A percentile compares a stretch with the other conserved stretches of the same genome.
These are phyloP conservation scores for Umimayanthus kanabou DNA, from an alignment of 92 coral and sea anemone species.

Conservation along the genomic window DNA sequence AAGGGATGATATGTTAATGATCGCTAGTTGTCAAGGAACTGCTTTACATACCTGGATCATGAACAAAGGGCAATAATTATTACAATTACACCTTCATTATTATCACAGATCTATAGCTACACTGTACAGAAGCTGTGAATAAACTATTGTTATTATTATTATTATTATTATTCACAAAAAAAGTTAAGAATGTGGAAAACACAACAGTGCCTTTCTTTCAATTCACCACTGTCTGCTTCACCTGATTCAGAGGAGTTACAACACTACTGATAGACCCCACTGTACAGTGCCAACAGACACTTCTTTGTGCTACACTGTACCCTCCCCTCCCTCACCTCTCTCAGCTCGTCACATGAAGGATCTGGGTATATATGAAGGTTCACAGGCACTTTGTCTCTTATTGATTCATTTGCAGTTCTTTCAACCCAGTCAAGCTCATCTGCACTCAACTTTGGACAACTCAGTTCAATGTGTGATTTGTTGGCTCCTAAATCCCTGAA, in stretches of 20 bases:
- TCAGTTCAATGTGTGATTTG: slow-evolving; percentile 81
- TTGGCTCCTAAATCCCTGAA: slow-evolving; percentile 92
- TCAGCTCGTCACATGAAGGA: slow-evolving; percentile 71
- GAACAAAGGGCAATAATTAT: no score
- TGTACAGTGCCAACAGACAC: neutral
- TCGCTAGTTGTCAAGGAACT: no score
- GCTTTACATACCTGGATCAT: no score
- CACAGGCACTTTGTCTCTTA: slow-evolving; percentile 82
- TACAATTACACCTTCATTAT: no score
- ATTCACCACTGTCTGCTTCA: neutral
- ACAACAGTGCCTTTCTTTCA: neutral
- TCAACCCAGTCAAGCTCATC: slow-evolving; percentile 89
- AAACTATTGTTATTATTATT: no score
- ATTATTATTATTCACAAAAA: no score
- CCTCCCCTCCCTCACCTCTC: slow-evolving; percentile 49
- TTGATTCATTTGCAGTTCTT: slow-evolving; percentile 77
- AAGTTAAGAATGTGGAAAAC: neutral
- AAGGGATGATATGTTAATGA: no score
- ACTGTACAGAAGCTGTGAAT: no score
- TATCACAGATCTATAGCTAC: no score
- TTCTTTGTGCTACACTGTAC: no score
- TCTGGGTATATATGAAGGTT: slow-evolving; percentile 87
- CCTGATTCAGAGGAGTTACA: neutral
- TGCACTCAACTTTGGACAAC: slow-evolving; percentile 70
- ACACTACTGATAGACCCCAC: neutral